Evolutionary conservation across 2,888 invertebrate species (phyloP).

Genomic region (Allacma fusca): DNA sequence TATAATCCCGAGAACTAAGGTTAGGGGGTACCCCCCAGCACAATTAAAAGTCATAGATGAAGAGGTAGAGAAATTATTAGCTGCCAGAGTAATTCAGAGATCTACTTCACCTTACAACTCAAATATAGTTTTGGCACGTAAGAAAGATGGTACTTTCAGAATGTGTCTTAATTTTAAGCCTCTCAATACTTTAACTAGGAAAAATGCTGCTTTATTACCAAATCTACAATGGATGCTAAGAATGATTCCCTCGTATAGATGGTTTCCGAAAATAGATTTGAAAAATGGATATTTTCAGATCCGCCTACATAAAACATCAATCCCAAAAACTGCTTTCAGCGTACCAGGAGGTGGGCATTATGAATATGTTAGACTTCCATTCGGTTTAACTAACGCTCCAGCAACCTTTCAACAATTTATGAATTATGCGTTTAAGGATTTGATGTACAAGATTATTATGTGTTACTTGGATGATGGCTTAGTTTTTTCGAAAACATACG

Average conservation of each 20-base stretch:
- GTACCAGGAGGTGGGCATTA: background rate
- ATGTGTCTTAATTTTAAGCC: slow-evolving; percentile 43
- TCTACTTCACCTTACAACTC: slow-evolving; percentile 38
- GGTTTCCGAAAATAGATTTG: no score
- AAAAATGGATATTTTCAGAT: slow-evolving; percentile 53
- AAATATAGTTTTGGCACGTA: slow-evolving; percentile 32
- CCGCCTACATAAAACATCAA: slow-evolving; percentile 41
- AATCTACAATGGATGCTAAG: no score
- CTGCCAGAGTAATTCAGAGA: slow-evolving; percentile 29
- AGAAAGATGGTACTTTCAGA: slow-evolving; percentile 33
- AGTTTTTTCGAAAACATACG: slow-evolving; percentile 26
- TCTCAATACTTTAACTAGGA: slow-evolving; percentile 37
- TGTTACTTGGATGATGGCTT: slow-evolving; percentile 15
- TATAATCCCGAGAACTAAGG: no score
- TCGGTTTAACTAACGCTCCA: slow-evolving; percentile 29
- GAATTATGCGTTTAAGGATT: background rate
- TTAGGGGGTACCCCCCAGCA: slow-evolving; percentile 1
- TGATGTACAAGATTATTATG: slow-evolving; percentile 12
- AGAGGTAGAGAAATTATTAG: slow-evolving; percentile 36
- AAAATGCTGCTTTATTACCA: slow-evolving; percentile 39
- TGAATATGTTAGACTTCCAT: slow-evolving; percentile 5
- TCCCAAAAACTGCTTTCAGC: slow-evolving; percentile 13
- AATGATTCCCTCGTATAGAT: no score
- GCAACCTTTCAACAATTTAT: slow-evolving; percentile 11
- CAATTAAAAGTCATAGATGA: no score